A percentile compares a stretch with the other conserved stretches of the same genome.
Conservation (phyloP, 2,888 invertebrate species). For the Nephrocerus scutellatus region DNA sequence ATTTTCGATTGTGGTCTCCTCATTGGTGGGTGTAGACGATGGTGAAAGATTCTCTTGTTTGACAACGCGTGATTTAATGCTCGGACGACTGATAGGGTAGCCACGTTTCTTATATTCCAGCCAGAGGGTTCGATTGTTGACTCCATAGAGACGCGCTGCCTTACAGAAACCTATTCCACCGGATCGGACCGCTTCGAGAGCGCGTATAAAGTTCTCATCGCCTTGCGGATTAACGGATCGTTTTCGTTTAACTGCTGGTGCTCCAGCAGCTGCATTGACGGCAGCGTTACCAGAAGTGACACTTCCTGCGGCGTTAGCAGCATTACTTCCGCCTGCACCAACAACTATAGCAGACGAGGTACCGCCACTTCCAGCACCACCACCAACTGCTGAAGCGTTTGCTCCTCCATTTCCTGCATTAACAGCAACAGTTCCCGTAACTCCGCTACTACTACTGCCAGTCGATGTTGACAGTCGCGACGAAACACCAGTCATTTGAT, state of each 20-base stretch:
- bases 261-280: constrained; percentile 22
- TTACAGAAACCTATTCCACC: constrained; percentile 83
- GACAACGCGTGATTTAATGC: constrained; percentile 69
- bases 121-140: constrained; percentile 79
- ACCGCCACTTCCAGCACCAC: constrained; percentile 22
- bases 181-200: constrained; percentile 72
- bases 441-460: constrained; percentile 41
- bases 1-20: constrained; percentile 46
- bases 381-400: constrained; percentile 15
- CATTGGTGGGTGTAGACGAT: constrained; percentile 49
- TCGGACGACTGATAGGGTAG: constrained; percentile 72
- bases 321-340: constrained; percentile 12
- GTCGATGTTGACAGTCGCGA: constrained; percentile 27
- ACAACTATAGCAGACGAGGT: constrained; percentile 18
- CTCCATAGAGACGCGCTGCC: constrained; percentile 75
- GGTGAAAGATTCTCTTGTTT: constrained; percentile 59
- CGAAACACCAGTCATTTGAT: constrained; percentile 31
- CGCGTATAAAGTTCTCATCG: constrained; percentile 74
- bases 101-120: constrained; percentile 78
- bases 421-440: constrained; percentile 34
- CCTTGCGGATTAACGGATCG: constrained; percentile 73
- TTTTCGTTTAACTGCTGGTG: constrained; percentile 54
- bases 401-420: constrained; percentile 18
- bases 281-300: constrained; percentile 24
- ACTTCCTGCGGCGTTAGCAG: constrained; percentile 20